These are phyloP conservation scores for Liopterus haemorrhoidalis DNA, from an alignment of 2,888 invertebrate genomes.

Conservation along the genomic window DNA sequence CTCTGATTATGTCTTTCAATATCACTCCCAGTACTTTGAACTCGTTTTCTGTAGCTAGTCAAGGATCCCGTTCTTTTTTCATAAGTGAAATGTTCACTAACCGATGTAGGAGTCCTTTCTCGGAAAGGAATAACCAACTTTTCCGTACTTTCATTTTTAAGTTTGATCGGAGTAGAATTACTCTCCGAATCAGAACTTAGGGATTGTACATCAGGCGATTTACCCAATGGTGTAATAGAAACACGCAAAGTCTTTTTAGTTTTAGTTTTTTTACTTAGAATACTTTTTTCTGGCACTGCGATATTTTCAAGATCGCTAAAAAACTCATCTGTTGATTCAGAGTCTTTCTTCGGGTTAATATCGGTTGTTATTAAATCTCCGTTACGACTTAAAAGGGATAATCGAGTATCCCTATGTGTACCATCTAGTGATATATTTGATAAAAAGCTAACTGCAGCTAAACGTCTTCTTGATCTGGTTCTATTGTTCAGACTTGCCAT, in stretches of 20 bases:
- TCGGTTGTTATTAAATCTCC: constrained; percentile 40
- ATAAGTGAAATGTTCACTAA: constrained; percentile 46
- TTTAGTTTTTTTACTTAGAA: constrained; percentile 22
- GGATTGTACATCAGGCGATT: constrained; percentile 51
- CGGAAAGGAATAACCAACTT: constrained; percentile 30
- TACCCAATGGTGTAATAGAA: constrained; percentile 28
- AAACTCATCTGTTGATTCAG: constrained; percentile 43
- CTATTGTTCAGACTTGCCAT: constrained; percentile 54
- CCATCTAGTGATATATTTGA: constrained; percentile 94
- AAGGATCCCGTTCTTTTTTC: constrained; percentile 43
- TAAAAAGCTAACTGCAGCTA: constrained; percentile 89
- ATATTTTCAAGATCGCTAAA: constrained; percentile 37
- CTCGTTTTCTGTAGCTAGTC: constrained; percentile 34
- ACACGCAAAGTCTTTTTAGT: constrained; percentile 34
- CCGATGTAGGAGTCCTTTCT: constrained; percentile 42
- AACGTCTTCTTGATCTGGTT: constrained; percentile 71
- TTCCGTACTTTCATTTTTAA: constrained; percentile 21
- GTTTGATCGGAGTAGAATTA: constrained; percentile 60
- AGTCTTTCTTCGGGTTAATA: constrained; percentile 33
- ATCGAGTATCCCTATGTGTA: constrained; percentile 67
- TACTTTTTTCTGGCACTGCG: constrained; percentile 14
- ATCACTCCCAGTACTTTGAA: constrained; percentile 49
- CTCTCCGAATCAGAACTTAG: constrained; percentile 72
- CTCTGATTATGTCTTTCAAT: constrained; percentile 60
- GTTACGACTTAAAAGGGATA: constrained; percentile 47